Percentiles rank a stretch among this genome's conserved stretches.
phyloP scores from a whole-genome alignment of 2,797 vertebrate genomes.

The Leucoraja ocellata region DNA sequence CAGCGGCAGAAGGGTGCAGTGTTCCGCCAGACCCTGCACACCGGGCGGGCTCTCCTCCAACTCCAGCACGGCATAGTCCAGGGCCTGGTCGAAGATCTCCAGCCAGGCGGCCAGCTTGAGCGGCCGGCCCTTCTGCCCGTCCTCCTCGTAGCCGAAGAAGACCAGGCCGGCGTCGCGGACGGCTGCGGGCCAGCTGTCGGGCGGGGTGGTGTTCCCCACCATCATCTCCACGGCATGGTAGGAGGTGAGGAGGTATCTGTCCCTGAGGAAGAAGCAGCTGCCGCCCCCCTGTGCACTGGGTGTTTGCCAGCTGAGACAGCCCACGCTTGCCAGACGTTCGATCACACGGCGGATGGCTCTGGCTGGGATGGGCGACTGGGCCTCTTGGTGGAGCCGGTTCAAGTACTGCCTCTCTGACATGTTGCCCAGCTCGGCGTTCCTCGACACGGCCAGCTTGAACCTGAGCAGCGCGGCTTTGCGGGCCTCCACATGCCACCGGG shows the following conservation, averaged over 20 bases:
- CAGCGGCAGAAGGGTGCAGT: no score
- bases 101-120: neutral
- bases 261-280: neutral
- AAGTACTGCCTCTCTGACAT: neutral
- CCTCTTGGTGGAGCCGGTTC: neutral
- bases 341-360: neutral
- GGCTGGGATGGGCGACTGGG: neutral
- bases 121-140: neutral
- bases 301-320: neutral
- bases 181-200: neutral
- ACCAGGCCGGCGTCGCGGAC: neutral
- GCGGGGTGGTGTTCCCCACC: fast-evolving
- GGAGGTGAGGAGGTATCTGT: neutral
- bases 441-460: neutral
- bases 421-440: neutral
- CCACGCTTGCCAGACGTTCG: neutral
- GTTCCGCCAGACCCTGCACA: neutral
- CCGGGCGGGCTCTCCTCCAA: neutral
- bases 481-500: neutral
- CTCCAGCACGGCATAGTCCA: conserved; percentile 2
- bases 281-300: neutral
- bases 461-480: neutral
- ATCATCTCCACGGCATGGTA: conserved; percentile 28
- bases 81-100: neutral
- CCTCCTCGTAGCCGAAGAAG: neutral